Evolutionary conservation across 64 coral and sea anemone species (phyloP), one percentile per base, ranked within the genome.

Genomic region (Actinia tenebrosa): DNA sequence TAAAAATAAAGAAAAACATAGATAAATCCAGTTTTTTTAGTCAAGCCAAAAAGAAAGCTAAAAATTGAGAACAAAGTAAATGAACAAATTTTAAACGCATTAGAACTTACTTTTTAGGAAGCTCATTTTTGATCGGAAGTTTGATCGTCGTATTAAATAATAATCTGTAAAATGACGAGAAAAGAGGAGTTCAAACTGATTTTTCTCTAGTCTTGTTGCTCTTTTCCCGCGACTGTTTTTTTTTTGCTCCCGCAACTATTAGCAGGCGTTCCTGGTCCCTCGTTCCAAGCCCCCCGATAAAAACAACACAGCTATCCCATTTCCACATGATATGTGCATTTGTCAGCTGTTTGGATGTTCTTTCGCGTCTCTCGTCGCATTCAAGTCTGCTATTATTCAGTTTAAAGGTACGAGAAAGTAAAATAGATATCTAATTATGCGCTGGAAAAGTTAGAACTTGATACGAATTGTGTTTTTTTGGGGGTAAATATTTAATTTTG

Each of bases 181-280:
- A 13, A 30, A 72, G 3, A 10, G 3, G 23, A 14, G 4, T 75
- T 42, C 14, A 75, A 75, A 14, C 0, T 14, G 23, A 30, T 13
- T 42, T 75, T 75, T 13, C 4, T 1, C 1, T 0, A 75, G 7
- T 30, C 6, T 26, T 16, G 3, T 75, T 66, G 63, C 20, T 66
- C 63, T 37, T 75, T 75, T 75, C 30, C 30, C 30, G 30, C 30
- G 30, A 37, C 30, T 37, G 30, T 37, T 37, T 37, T 37, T 37
- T 37, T 37, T 37, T 10, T 2, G 0, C 26, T 16, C 27, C 69
- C 27, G 69, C 69, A 30, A 75, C 14, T 26, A 30, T 26, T 3
- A 75, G 26, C 69, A 75, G 69, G 69, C 69, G 69, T 75, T 75
- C 69, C 69, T 75, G 18, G 69, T 66, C 10, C 10, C 69, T 75